Conservation (phyloP, 2,797 vertebrate genomes). For the Acipenser ruthenus region DNA sequence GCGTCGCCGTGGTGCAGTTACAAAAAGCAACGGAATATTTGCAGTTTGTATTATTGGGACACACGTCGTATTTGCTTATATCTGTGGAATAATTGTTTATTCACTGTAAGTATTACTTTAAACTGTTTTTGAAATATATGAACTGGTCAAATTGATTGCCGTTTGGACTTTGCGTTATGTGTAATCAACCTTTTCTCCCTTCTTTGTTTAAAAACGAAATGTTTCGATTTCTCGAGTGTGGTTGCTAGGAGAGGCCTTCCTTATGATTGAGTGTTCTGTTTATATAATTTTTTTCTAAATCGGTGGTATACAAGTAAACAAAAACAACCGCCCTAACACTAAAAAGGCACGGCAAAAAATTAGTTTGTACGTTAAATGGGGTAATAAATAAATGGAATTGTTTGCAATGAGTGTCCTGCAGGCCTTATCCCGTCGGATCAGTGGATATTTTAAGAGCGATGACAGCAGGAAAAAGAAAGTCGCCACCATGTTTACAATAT, state of each 20-base stretch:
- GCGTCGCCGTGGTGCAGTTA: background rate
- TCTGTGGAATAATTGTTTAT: background rate
- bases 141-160: no score
- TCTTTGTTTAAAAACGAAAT: background rate
- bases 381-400: no score
- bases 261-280: background rate
- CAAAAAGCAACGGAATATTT: background rate
- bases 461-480: no score
- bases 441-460: no score
- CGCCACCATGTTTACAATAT: no score
- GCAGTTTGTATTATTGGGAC: background rate
- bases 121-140: background rate
- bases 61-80: background rate
- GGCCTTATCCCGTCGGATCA: no score
- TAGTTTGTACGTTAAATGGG: no score
- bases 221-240: background rate
- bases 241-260: slow-evolving; percentile 8
- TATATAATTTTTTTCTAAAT: background rate
- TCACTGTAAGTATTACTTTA: background rate
- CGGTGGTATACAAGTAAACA: background rate
- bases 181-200: background rate
- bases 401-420: no score
- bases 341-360: no score
- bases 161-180: no score
- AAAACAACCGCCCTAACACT: no score